Conservation (phyloP, 64 coral and sea anemone genomes). For the Astreopora myriophthalma region DNA sequence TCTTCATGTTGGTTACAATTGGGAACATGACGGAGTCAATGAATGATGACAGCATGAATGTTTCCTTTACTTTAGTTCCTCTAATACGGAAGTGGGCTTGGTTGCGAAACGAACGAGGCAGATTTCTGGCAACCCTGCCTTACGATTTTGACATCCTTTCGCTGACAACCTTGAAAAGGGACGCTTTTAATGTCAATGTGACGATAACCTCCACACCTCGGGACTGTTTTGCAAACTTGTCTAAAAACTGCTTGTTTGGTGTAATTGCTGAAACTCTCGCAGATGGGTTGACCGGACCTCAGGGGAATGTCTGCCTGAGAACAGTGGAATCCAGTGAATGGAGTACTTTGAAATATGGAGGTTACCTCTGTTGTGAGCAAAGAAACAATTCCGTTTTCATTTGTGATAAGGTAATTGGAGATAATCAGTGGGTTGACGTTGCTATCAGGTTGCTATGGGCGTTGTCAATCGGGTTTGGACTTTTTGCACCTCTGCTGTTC, state of each 20-base stretch:
- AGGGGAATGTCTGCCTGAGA: constrained; percentile 56
- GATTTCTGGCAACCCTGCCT: constrained; percentile 83
- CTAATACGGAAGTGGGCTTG: constrained; percentile 78
- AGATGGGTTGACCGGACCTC: neutral
- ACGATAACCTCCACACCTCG: constrained; percentile 32
- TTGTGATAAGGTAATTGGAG: constrained; percentile 62
- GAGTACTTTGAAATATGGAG: neutral
- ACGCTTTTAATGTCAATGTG: constrained; percentile 55
- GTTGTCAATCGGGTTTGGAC: constrained; percentile 61
- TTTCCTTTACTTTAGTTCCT: neutral
- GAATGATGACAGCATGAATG: neutral
- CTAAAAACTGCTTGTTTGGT: neutral
- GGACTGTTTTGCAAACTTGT: constrained; percentile 68
- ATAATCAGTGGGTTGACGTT: constrained; percentile 77
- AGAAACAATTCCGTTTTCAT: neutral
- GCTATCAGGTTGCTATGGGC: constrained; percentile 71
- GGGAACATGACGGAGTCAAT: neutral
- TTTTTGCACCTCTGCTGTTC: constrained; percentile 87
- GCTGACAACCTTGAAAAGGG: constrained; percentile 80
- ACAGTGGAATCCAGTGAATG: neutral
- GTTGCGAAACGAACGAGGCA: constrained; percentile 74
- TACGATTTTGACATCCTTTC: constrained; percentile 99
- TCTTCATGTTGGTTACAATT: constrained; percentile 78
- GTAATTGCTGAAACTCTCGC: constrained; percentile 31
- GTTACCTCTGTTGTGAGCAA: constrained; percentile 56